These are phyloP conservation scores for Mastomys natalensis DNA, from an alignment of 2,113 vertebrate genomes.

Conservation along the genomic window DNA sequence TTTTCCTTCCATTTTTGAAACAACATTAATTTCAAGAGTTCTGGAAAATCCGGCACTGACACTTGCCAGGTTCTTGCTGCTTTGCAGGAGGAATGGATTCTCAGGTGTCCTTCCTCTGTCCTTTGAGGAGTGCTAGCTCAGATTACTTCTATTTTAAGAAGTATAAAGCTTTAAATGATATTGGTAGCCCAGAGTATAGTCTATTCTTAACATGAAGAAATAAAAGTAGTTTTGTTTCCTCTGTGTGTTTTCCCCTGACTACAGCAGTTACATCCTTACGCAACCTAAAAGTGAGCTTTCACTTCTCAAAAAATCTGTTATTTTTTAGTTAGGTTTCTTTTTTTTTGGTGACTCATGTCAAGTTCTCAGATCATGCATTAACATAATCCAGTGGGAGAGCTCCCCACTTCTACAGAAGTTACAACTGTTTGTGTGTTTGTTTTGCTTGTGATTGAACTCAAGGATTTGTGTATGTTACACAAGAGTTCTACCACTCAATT, in stretches of 20 bases:
- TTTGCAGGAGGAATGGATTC: conserved; percentile 47
- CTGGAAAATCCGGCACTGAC: conserved; percentile 21
- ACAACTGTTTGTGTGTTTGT: not conserved
- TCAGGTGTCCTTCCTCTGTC: conserved; percentile 8
- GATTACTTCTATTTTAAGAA: conserved; percentile 64
- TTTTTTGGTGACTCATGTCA: conserved; percentile 24
- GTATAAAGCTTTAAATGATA: conserved; percentile 53
- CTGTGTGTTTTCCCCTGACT: conserved; percentile 44
- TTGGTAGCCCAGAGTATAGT: not conserved
- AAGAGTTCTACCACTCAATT: not conserved
- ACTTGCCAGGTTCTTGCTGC: conserved; percentile 13
- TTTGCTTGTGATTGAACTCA: not conserved
- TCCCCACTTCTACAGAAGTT: conserved; percentile 18
- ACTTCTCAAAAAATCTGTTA: conserved; percentile 61
- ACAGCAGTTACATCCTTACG: not conserved
- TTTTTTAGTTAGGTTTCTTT: not conserved
- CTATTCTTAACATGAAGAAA: conserved; percentile 42
- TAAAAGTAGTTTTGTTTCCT: conserved; percentile 53
- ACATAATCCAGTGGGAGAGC: not conserved
- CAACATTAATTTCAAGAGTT: conserved; percentile 28
- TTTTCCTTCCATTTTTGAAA: conserved; percentile 35
- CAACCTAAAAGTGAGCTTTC: conserved; percentile 50
- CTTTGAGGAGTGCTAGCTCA: conserved; percentile 45
- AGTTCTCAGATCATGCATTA: not conserved
- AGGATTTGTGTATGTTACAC: not conserved